Base-by-base conservation (phyloP, 2,888 invertebrate genomes). In the Platerodrilus igneus region DNA sequence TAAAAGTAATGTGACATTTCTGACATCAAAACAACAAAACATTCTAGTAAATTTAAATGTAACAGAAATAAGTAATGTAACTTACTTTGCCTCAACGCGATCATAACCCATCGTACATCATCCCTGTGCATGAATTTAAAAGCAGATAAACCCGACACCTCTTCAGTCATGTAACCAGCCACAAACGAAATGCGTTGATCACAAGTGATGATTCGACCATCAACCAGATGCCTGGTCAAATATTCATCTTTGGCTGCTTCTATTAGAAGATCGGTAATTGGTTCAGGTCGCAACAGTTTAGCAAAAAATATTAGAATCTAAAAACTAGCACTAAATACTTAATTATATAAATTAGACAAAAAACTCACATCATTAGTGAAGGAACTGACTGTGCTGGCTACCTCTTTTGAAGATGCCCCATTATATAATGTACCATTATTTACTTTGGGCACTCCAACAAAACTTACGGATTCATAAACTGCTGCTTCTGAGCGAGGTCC, bases 111-210 rank as follows among this genome's bases (percentile, higher is more conserved):
- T 56, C 86, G 79, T 2, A 87, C 86, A 71, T 93, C 92, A 52
- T 91, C 88, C 61, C 81, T 79, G 67, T 89, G 89, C 83, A 94
- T 92, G 63, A 86, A 91, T 37, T 81, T 79, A 67, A 93, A 94
- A 6, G 91, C 91, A 47, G 86, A 88, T 42, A 81, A 72, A n/a
- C 91, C 91, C 6, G 83, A 79, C 1, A 92, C 86, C 71, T 94
- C 93, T 53, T 86, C 84, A 7, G 86, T 83, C 81, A 93, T 81
- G 61, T 90, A 90, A 2, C 93, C 93, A 36, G 87, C 85, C 8
- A 92, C 84, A 41, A 88, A 71, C 4, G 92, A 88, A 60, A 93
- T 90, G 60, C 91, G 80, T 63, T 92, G 92, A 65, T 94, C 94
- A 63, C 88, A 87, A 62, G 85, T 89, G 31, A 92, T 82, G 50